phyloP scores from a whole-genome alignment of 2,888 invertebrate genomes.

The Liposcelis brunnea region DNA sequence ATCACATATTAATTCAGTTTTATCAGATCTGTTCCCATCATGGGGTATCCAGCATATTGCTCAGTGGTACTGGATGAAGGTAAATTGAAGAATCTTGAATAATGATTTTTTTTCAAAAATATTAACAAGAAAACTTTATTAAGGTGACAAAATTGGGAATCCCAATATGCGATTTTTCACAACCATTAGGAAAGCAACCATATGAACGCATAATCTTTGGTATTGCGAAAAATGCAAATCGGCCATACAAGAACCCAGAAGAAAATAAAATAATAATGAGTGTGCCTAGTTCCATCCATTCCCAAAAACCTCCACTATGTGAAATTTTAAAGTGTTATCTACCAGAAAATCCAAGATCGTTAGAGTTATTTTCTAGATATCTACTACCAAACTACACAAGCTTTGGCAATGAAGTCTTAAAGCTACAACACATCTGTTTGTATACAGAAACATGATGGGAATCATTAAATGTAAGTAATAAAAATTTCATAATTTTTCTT shows the following conservation, averaged over 20 bases:
- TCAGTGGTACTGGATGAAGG: conserved; percentile 82
- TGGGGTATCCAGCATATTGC: conserved; percentile 59
- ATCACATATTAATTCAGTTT: conserved; percentile 47
- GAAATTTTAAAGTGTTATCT: conserved; percentile 45
- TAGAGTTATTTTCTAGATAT: conserved; percentile 88
- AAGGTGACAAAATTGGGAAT: conserved; percentile 49
- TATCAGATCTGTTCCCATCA: conserved; percentile 51
- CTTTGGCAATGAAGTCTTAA: conserved; percentile 72
- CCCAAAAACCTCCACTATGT: conserved; percentile 83
- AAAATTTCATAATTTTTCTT: no score
- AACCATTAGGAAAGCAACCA: conserved; percentile 62
- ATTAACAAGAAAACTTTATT: conserved; percentile 16
- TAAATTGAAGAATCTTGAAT: conserved; percentile 27
- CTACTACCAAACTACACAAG: conserved; percentile 70
- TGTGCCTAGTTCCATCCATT: conserved; percentile 82
- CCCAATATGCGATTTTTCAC: conserved; percentile 47
- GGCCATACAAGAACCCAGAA: conserved; percentile 18
- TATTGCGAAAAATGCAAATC: conserved; percentile 22
- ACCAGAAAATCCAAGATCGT: conserved; percentile 37
- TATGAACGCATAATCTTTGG: conserved; percentile 66
- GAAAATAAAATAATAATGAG: conserved; percentile 51
- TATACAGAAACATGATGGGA: neutral
- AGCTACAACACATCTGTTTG: conserved; percentile 45
- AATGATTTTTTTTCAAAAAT: no score
- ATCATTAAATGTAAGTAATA: no score